A percentile compares a stretch with the other conserved stretches of the same genome.
These are phyloP conservation scores for Malthinus flaveolus DNA, from an alignment of 2,888 invertebrate genomes.

Conservation along the genomic window DNA sequence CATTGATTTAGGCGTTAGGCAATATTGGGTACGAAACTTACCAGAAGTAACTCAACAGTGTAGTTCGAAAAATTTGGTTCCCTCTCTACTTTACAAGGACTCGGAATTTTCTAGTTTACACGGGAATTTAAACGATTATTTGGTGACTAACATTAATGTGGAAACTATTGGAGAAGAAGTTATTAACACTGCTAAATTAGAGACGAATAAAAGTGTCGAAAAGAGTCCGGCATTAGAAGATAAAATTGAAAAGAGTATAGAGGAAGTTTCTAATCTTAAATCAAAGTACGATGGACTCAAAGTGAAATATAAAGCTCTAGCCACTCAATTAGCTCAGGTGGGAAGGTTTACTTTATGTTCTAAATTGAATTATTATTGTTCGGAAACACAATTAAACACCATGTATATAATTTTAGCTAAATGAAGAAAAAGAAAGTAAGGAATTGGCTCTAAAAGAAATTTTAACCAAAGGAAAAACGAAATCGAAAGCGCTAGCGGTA, in stretches of 20 bases:
- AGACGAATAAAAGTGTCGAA: background rate
- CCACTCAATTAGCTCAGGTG: conserved; percentile 25
- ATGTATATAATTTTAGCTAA: conserved; percentile 22
- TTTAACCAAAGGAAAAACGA: conserved; percentile 57
- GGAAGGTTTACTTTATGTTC: background rate
- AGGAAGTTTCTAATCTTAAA: conserved; percentile 22
- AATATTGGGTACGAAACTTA: conserved; percentile 49
- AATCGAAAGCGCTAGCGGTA: conserved; percentile 65
- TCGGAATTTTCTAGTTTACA: conserved; percentile 34
- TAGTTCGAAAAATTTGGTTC: conserved; percentile 43
- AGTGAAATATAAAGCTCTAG: conserved; percentile 22
- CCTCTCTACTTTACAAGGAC: conserved; percentile 47
- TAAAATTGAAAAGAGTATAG: conserved; percentile 6
- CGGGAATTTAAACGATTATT: conserved; percentile 17
- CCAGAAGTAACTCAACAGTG: conserved; percentile 51
- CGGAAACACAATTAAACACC: too few relatives aligned
- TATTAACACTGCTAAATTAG: background rate
- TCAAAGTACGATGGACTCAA: conserved; percentile 17
- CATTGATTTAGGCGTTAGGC: conserved; percentile 42
- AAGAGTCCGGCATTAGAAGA: background rate
- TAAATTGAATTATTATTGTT: background rate
- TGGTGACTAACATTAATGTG: conserved; percentile 15
- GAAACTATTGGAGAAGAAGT: background rate
- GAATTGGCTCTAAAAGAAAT: conserved; percentile 54
- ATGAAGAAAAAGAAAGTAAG: conserved; percentile 44